Conservation (phyloP, 2,797 vertebrate genomes). For the Sus cebifrons region DNA sequence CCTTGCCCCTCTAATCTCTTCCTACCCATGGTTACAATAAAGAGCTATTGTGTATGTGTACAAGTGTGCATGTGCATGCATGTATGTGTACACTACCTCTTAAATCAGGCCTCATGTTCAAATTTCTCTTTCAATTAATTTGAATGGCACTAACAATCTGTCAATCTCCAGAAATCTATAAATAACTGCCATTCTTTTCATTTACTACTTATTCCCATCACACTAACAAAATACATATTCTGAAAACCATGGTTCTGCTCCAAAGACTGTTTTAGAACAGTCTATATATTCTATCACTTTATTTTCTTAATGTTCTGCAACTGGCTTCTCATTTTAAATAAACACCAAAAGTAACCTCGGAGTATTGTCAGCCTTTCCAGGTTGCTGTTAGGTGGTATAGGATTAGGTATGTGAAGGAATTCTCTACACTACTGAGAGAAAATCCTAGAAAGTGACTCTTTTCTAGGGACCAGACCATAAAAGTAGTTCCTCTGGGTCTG, state of each 20-base stretch:
- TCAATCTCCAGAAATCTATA: constrained; percentile 6
- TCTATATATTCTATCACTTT: not conserved
- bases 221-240: not conserved
- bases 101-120: not conserved
- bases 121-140: constrained; percentile 44
- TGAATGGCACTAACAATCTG: not conserved
- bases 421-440: not conserved
- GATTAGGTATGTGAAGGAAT: not conserved
- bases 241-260: not conserved
- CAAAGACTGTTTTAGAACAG: not conserved
- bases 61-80: not conserved
- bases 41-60: not conserved
- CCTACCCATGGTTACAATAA: not conserved
- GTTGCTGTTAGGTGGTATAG: not conserved
- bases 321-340: constrained; percentile 19
- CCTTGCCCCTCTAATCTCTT: not conserved
- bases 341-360: not conserved
- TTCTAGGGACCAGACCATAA: constrained; percentile 26
- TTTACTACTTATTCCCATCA: not conserved
- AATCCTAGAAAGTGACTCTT: constrained; percentile 29
- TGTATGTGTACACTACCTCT: not conserved
- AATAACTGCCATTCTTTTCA: not conserved
- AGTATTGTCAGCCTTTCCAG: not conserved
- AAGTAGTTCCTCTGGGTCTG: not conserved
- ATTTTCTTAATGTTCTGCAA: constrained; percentile 31